phyloP scores from a whole-genome alignment of 2,888 invertebrate genomes.

The Ennomos fuscantarius region DNA sequence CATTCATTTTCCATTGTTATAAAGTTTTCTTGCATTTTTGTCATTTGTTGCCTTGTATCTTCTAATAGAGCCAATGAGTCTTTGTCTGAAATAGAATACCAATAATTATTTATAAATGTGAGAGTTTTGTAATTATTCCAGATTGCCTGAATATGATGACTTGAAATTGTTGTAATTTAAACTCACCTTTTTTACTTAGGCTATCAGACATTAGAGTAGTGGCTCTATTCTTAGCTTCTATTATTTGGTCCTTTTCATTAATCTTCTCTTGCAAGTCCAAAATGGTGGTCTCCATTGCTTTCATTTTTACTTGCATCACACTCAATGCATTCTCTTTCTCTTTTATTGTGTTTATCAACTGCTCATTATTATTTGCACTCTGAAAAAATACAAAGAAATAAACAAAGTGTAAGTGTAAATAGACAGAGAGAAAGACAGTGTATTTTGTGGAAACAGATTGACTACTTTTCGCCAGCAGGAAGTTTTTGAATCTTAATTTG shows the following conservation, averaged over 20 bases:
- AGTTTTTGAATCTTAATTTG: too few relatives aligned
- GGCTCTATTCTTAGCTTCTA: conserved; percentile 92
- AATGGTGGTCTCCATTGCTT: conserved; percentile 89
- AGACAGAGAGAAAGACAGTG: too few relatives aligned
- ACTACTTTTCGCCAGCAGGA: too few relatives aligned
- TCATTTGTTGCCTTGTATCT: conserved; percentile 92
- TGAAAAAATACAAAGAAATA: conserved; percentile 41
- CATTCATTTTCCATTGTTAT: conserved; percentile 88
- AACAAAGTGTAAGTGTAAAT: not conserved
- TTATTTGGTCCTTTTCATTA: conserved; percentile 93
- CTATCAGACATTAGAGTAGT: conserved; percentile 91
- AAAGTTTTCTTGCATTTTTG: conserved; percentile 92
- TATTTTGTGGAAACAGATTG: too few relatives aligned
- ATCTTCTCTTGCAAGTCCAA: conserved; percentile 93
- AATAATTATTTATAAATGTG: not conserved
- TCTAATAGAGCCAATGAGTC: conserved; percentile 89
- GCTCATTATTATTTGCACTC: conserved; percentile 71
- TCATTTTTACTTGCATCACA: conserved; percentile 76
- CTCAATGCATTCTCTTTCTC: conserved; percentile 76
- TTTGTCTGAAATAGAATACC: conserved; percentile 78
- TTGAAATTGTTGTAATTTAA: not conserved
- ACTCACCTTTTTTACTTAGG: conserved; percentile 86
- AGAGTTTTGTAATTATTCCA: not conserved
- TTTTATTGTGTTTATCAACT: conserved; percentile 88
- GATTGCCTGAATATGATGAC: too few relatives aligned